Base-by-base conservation (phyloP, 2,113 vertebrate species). In the Thermophis baileyi region DNA sequence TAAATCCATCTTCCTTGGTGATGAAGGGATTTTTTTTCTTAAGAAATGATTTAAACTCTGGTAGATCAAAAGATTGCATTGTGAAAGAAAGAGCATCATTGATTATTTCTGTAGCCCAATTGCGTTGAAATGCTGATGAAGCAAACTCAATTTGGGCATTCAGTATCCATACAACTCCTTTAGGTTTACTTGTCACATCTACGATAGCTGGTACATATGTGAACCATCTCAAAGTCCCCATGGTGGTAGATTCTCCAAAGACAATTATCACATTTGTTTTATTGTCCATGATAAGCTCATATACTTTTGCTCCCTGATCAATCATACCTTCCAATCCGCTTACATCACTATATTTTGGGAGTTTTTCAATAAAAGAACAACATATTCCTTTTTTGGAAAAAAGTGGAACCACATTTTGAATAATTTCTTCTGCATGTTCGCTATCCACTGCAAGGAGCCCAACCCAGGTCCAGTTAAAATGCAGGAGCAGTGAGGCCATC, bases 201-300 rank as follows among this genome's bases (percentile, higher is more conserved):
- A 0, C 0, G 0, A 16, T 3, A 0, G 2, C 0, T 47, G 40
- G 3, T 86, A 46, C 1, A 86, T 11, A 86, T 0, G 20, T 44
- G 44, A 86, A 11, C 85, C 85, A 86, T 86, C 44, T 86, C 40
- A 86, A 86, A 86, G 40, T 46, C 24, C 40, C 85, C 22, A 5
- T 12, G 7, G 85, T 46, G 10, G 40, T 46, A 86, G 85, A 86
- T 86, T 86, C 69, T 81, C 69, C 69, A 81, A 40, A 81, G 16
- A 81, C 69, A 40, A 81, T 35, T 3, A 40, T 40, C 11, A 40
- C 69, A 8, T 81, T 81, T 1, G 35, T 20, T 81, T 81, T 81
- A 81, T 40, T 81, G 35, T 40, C 69, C 69, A 81, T 81, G 16
- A 81, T 20, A 81, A 81, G 35, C 6, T 81, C n/a, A 20, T 81